These are phyloP conservation scores for Scaptomyza reducta DNA, from an alignment of 2,888 invertebrate genomes.

Conservation along the genomic window DNA sequence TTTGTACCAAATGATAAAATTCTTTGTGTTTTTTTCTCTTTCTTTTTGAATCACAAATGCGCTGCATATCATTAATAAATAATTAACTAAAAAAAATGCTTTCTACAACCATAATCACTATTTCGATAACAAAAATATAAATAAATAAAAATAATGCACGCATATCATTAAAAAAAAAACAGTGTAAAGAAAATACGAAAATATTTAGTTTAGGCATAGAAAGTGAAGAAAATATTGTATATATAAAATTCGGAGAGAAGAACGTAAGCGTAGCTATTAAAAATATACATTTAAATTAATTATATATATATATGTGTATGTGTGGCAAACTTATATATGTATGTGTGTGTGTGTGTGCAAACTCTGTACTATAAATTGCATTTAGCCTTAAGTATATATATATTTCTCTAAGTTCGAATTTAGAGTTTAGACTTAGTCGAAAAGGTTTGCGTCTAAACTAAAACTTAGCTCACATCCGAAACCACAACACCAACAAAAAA, in stretches of 20 bases:
- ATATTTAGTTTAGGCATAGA: constrained; percentile 40
- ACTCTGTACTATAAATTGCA: constrained; percentile 74
- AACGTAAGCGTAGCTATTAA: constrained; percentile 45
- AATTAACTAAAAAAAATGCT: constrained; percentile 45
- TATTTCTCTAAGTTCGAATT: constrained; percentile 67
- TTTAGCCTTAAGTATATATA: constrained; percentile 56
- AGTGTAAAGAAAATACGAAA: constrained; percentile 61
- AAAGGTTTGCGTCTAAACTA: constrained; percentile 41
- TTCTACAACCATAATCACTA: constrained; percentile 68
- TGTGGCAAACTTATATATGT: constrained; percentile 6
- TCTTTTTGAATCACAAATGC: constrained; percentile 17
- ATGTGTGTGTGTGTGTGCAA: constrained; percentile 4
- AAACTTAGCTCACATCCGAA: constrained; percentile 36
- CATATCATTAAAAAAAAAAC: constrained; percentile 71
- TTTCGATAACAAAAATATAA: constrained; percentile 24
- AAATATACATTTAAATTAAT: constrained; percentile 60
- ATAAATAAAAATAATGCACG: constrained; percentile 55
- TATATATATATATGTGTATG: constrained; percentile 16
- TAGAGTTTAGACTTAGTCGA: constrained; percentile 63
- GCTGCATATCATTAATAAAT: constrained; percentile 60
- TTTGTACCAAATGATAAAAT: constrained; percentile 35
- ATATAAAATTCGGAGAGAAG: constrained; percentile 40
- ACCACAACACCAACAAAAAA: constrained; percentile 32
- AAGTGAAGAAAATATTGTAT: constrained; percentile 53
- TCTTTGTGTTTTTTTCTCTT: neutral